Conservation (phyloP, 2,888 invertebrate species). For the Drosophila vallismaia region DNA sequence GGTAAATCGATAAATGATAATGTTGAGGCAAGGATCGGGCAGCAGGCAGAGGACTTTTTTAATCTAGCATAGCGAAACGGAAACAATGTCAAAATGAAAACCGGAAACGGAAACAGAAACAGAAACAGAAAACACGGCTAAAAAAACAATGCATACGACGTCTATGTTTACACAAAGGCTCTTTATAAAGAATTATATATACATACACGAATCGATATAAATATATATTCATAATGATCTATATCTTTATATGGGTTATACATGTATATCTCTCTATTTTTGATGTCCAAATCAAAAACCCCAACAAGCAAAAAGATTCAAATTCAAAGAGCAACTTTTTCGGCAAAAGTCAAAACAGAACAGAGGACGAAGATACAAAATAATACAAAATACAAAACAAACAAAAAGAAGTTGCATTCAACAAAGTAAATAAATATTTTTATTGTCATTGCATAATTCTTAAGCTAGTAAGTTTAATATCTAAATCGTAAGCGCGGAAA, state of each 20-base stretch:
- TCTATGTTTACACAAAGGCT: conserved; percentile 16
- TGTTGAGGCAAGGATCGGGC: conserved; percentile 3
- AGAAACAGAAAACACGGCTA: conserved; percentile 28
- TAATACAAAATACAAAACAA: conserved; percentile 11
- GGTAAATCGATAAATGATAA: conserved; percentile 15
- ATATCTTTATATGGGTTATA: conserved; percentile 20
- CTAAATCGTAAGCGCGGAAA: conserved; percentile 67
- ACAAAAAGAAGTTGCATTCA: conserved; percentile 32
- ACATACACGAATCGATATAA: conserved; percentile 27
- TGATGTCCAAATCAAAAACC: conserved; percentile 64
- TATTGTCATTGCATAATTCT: conserved; percentile 78
- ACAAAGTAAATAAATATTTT: conserved; percentile 64
- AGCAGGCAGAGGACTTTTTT: conserved; percentile 23
- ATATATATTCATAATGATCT: conserved; percentile 11
- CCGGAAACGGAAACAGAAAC: conserved; percentile 3
- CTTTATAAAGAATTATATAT: conserved; percentile 23
- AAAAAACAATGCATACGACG: conserved; percentile 35
- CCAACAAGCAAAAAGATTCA: conserved; percentile 5
- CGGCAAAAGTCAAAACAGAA: conserved; percentile 7
- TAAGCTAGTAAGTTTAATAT: conserved; percentile 77
- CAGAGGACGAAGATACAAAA: conserved; percentile 1
- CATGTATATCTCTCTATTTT: conserved; percentile 64
- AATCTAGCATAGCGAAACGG: conserved; percentile 24
- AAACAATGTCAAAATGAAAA: conserved; percentile 29
- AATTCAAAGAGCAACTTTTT: conserved; percentile 23